Base-by-base conservation (phyloP, 2,888 invertebrate genomes). In the Drosophila mulleri region DNA sequence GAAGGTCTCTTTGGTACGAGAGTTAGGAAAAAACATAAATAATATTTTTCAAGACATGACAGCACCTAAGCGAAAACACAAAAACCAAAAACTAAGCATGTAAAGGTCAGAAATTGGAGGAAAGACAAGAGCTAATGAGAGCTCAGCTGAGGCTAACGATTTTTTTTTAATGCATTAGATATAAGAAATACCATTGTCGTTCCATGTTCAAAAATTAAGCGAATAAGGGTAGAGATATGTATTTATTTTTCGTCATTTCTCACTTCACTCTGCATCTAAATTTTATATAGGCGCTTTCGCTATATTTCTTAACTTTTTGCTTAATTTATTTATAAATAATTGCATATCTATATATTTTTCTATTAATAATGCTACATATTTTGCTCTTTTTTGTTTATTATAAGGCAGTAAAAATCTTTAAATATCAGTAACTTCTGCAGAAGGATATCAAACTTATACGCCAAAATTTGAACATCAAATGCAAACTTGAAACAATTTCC, bases 21-120 rank as follows among this genome's bases (percentile, higher is more conserved):
- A 41, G 29, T 16, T 41, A 52, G 37, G 45, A 58, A 59, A 66
- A 39, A 67, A 42, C 20, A 35, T 48, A 45, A 39, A 47, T 12
- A 53, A n/a, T 44, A 47, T 45, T 37, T 68, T 42, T 9, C 18
- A 59, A 39, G 29, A 48, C 52, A 71, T 65, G 65, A 71, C 50
- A 63, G 45, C 53, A 37, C 48, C 18, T 8, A 37, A 16, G 6
- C 14, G 14, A 37, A n/a, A n/a, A n/a, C n/a, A n/a, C n/a, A n/a
- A 5, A 37, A 37, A 52, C 2, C 2, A 48, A 48, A 42, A 48
- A 41, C 26, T 16, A 23, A 6, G 11, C 39, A 39, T 29, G 39
- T 73, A 73, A 78, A 73, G 74, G 67, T 78, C 45, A 63, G 16
- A 26, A 67, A 75, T 45, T 67, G 41, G 35, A 58, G 29, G 50